phyloP scores from a whole-genome alignment of 2,797 vertebrate genomes.

The Lagocephalus sceleratus region DNA sequence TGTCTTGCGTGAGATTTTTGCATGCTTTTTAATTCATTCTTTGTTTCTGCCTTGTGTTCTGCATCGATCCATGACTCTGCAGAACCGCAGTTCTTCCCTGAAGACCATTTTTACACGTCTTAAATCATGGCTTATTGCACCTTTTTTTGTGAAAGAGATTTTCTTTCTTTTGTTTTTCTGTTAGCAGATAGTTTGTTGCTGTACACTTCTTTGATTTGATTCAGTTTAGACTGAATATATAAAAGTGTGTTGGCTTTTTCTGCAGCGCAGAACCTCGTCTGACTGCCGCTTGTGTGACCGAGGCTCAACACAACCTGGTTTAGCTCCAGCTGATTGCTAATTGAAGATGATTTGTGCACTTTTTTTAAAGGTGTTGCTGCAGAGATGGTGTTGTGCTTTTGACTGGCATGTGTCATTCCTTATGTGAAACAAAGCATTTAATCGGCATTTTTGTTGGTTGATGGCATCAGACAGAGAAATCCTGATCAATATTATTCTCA shows the following conservation, averaged over 20 bases:
- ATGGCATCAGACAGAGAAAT: constrained; percentile 37
- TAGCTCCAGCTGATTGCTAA: constrained; percentile 43
- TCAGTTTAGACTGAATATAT: constrained; percentile 47
- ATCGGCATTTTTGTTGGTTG: constrained; percentile 33
- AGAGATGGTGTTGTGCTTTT: constrained; percentile 38
- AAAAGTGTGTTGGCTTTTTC: constrained; percentile 55
- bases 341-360: constrained; percentile 62
- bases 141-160: constrained; percentile 54
- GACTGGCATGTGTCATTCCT: constrained; percentile 56
- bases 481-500: constrained; percentile 51
- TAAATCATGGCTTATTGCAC: constrained; percentile 62
- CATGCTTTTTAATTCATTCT: constrained; percentile 45
- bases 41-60: constrained; percentile 39
- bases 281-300: constrained; percentile 53
- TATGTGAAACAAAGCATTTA: constrained; percentile 44
- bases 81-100: constrained; percentile 26
- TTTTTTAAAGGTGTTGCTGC: constrained; percentile 45
- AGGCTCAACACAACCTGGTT: constrained; percentile 45
- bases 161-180: constrained; percentile 29
- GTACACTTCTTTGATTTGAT: constrained; percentile 38
- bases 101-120: constrained; percentile 41
- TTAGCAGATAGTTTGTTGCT: constrained; percentile 37
- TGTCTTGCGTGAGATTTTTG: constrained; percentile 42
- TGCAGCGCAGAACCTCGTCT: constrained; percentile 62
- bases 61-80: constrained; percentile 26